Evolutionary conservation across 2,113 vertebrate genomes (phyloP).

Genomic region (Ceuthmochares aereus): DNA sequence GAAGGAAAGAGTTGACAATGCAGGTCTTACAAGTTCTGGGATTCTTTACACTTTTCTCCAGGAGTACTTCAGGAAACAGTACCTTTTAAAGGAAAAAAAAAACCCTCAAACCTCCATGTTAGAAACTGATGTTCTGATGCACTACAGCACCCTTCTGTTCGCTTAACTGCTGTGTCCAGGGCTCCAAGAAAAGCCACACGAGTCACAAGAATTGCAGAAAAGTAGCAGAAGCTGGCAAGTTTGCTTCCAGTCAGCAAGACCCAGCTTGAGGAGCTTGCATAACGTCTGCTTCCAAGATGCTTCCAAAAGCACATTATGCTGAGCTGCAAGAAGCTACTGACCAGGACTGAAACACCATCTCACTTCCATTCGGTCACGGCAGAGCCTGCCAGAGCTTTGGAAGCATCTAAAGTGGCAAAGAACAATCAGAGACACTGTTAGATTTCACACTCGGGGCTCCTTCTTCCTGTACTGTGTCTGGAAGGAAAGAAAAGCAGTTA

Average conservation of each 20-base stretch:
- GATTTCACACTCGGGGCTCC: neutral
- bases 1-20: neutral
- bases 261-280: constrained; percentile 44
- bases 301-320: neutral
- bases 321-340: constrained; percentile 40
- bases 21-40: neutral
- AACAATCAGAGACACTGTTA: constrained; percentile 34
- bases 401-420: neutral
- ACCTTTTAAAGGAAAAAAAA: neutral
- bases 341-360: constrained; percentile 17
- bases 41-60: neutral
- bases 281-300: constrained; percentile 28
- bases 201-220: constrained; percentile 55
- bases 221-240: constrained; percentile 53
- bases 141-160: neutral
- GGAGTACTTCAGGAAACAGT: neutral
- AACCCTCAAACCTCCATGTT: neutral
- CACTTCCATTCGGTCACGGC: constrained; percentile 16
- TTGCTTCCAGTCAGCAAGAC: constrained; percentile 44
- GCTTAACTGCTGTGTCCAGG: neutral
- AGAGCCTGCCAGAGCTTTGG: constrained; percentile 28
- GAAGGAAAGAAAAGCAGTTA: constrained; percentile 13
- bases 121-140: neutral
- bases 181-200: constrained; percentile 44
- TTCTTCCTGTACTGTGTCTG: neutral